A percentile compares a stretch with the other conserved stretches of the same genome.
Conservation (phyloP, 2,113 vertebrate species). For the Solenodon paradoxus region DNA sequence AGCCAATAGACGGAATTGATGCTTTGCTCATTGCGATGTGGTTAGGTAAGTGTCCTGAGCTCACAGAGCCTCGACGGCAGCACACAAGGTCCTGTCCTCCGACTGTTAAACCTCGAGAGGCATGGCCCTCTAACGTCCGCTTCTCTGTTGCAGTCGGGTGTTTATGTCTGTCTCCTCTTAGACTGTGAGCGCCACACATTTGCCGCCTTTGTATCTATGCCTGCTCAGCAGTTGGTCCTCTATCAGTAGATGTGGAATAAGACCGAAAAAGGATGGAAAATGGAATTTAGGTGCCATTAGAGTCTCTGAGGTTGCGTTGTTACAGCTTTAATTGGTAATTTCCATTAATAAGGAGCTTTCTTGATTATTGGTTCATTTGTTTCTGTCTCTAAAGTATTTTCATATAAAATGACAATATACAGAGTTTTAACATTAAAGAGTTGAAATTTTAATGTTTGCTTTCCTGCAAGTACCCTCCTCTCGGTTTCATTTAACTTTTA, state of each 20-base stretch:
- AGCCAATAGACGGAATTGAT: constrained; percentile 97
- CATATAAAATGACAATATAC: background rate
- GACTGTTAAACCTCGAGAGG: background rate
- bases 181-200: background rate
- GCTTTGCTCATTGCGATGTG: constrained; percentile 93
- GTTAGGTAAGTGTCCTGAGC: constrained; percentile 85
- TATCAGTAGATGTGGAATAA: background rate
- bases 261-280: background rate
- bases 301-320: background rate
- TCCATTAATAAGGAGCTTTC: background rate
- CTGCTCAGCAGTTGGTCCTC: background rate
- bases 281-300: background rate
- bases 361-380: background rate
- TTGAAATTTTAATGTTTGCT: background rate
- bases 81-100: rapidly evolving
- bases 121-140: background rate
- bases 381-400: constrained; percentile 37
- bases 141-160: background rate
- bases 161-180: background rate
- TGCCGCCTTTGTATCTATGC: background rate
- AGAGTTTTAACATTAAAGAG: background rate
- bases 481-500: background rate
- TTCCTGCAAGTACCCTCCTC: background rate
- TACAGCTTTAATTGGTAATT: background rate
- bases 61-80: background rate